phyloP scores from a whole-genome alignment of 2,113 vertebrate genomes.

The Barbus barbus region DNA sequence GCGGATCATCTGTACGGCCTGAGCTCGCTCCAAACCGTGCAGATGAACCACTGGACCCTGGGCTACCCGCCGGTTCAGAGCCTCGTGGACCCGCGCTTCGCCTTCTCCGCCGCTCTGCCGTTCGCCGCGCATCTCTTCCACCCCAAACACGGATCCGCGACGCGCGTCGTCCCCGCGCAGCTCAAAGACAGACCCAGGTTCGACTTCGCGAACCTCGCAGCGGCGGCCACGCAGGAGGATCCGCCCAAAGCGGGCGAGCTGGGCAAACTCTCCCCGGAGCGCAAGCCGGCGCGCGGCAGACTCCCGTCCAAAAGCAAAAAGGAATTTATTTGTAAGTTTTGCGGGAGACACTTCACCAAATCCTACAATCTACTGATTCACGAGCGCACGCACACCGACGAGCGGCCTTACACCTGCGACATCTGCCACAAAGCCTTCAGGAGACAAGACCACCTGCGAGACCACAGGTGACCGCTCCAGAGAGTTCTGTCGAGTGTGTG shows the following conservation, averaged over 20 bases:
- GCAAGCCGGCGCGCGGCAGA: constrained; percentile 90
- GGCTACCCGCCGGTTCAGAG: constrained; percentile 93
- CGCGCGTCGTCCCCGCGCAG: constrained; percentile 86
- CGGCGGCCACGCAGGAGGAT: constrained; percentile 95
- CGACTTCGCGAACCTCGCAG: constrained; percentile 97
- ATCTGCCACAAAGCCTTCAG: constrained; percentile 99
- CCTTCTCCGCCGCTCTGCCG: constrained; percentile 85
- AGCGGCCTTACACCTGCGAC: constrained; percentile 96
- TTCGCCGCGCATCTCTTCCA: constrained; percentile 92
- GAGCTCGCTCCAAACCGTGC: constrained; percentile 94
- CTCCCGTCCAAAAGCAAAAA: constrained; percentile 98
- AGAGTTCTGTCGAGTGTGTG: neutral
- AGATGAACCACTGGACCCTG: constrained; percentile 98
- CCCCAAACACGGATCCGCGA: constrained; percentile 87
- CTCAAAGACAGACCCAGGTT: constrained; percentile 96
- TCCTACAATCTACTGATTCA: constrained; percentile 99
- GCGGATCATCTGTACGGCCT: constrained; percentile 95
- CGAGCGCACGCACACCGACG: constrained; percentile 97
- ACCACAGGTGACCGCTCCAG: constrained; percentile 84
- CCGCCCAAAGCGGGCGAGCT: constrained; percentile 88
- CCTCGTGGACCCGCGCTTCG: constrained; percentile 86
- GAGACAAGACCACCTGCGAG: constrained; percentile 96
- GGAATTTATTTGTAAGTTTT: constrained; percentile 99
- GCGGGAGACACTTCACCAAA: constrained; percentile 98
- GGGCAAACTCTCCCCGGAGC: constrained; percentile 89